Evolutionary conservation across 2,888 invertebrate genomes (phyloP), one percentile per base, ranked within the genome.

Genomic region (Ectropis crepuscularia): DNA sequence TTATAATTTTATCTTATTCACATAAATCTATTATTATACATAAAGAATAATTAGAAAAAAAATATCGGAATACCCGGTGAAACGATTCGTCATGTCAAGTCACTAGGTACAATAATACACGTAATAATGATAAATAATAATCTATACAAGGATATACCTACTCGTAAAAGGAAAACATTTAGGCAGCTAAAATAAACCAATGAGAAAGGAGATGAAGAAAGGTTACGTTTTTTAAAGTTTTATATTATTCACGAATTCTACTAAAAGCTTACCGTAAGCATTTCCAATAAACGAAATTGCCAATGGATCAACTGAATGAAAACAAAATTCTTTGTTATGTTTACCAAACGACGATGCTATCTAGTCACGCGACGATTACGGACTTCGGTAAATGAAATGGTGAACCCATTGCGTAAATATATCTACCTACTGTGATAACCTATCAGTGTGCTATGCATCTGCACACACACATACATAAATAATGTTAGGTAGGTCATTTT

Each of bases 281-380:
- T 39, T 39, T 51, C 10, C 51, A 28, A 51, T 51, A 51, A 54
- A 53, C 12, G 36, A 54, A 49, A 53, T 53, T 50, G 51, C 51
- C 51, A 10, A 50, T 51, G 28, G 41, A 16, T n/a, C n/a, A 46
- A 61, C 47, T 55, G 47, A 59, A 58, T 61, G 51, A 61, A 53
- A 53, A 50, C 28, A 41, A 51, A 51, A 51, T 50, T 60, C 36
- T 49, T 53, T 43, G 45, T 49, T 58, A 42, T 65, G 70, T 73
- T 73, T 74, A 74, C 66, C 61, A 69, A 71, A 68, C 72, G 51
- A 58, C 36, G 63, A 73, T 72, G 65, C n/a, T 63, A 70, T 70
- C 69, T 61, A 65, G 76, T 78, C 79, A 79, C 76, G 77, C 77
- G 67, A 77, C 54, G 68, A 72, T 72, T 68, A 57, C 63, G n/a